Evolutionary conservation across 2,113 vertebrate species (phyloP).

Genomic region (Ivindomyrus marchei): DNA sequence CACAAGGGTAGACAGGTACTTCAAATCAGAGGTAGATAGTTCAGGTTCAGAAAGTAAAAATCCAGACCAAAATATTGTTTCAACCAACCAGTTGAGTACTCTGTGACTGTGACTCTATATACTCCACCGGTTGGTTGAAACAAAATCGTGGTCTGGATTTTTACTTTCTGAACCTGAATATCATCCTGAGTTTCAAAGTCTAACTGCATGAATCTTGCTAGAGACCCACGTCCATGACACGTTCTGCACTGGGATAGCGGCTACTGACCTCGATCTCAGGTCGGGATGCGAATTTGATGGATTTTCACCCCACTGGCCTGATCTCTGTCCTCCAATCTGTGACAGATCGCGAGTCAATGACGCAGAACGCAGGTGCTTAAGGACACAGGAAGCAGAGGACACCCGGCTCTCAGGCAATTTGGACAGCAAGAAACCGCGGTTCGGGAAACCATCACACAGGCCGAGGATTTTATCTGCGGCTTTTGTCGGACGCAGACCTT

Average conservation of each 20-base stretch:
- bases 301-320: background rate
- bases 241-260: background rate
- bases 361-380: background rate
- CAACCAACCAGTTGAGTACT: background rate
- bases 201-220: background rate
- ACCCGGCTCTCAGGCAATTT: background rate
- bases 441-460: background rate
- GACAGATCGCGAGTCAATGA: background rate
- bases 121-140: background rate
- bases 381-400: background rate
- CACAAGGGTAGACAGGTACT: background rate
- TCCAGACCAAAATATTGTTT: background rate
- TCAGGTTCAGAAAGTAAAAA: background rate
- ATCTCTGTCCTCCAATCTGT: background rate
- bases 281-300: background rate
- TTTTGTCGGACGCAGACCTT: background rate
- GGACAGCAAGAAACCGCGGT: background rate
- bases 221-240: background rate
- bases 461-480: background rate
- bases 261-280: background rate
- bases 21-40: background rate
- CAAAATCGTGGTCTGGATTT: background rate
- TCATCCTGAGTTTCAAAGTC: background rate
- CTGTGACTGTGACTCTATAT: background rate
- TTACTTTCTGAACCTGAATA: background rate